Evolutionary conservation across 2,888 invertebrate species (phyloP).

Genomic region (Andrena fulva): DNA sequence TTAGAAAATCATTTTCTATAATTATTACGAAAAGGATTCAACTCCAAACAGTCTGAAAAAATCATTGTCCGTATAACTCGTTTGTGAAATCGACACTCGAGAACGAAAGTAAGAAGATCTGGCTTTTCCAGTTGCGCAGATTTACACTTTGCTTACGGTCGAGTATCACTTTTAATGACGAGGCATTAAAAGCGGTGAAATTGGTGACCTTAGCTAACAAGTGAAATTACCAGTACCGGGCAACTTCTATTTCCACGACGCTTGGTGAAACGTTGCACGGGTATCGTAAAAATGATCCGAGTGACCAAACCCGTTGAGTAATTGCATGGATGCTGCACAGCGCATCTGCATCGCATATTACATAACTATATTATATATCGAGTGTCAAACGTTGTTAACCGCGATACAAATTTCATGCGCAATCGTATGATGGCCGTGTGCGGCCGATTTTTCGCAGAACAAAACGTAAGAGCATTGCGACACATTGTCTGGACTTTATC

Average conservation of each 20-base stretch:
- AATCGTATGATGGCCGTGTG: background rate
- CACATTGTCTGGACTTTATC: background rate
- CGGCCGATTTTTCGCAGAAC: slow-evolving; percentile 1
- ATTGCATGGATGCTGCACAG: slow-evolving; percentile 58
- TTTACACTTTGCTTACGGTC: background rate
- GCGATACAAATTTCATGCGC: slow-evolving; percentile 32
- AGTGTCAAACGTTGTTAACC: slow-evolving; percentile 43
- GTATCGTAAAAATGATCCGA: slow-evolving; percentile 60
- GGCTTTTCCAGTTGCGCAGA: slow-evolving; percentile 15
- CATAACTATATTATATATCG: slow-evolving; percentile 59
- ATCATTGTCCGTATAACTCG: background rate
- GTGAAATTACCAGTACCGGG: slow-evolving; percentile 54
- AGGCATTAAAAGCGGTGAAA: slow-evolving; percentile 31
- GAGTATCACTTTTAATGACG: background rate
- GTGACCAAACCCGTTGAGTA: slow-evolving; percentile 60
- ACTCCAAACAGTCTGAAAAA: background rate
- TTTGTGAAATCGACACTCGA: slow-evolving; percentile 9
- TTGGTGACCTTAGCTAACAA: slow-evolving; percentile 58
- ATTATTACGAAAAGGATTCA: background rate
- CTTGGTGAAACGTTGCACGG: slow-evolving; percentile 45
- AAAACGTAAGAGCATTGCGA: background rate
- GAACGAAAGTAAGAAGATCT: slow-evolving; percentile 17
- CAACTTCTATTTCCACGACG: slow-evolving; percentile 44
- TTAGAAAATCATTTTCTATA: background rate
- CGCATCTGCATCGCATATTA: slow-evolving; percentile 42